Conservation (phyloP, 2,797 vertebrate species). For the Peromyscus attwateri region DNA sequence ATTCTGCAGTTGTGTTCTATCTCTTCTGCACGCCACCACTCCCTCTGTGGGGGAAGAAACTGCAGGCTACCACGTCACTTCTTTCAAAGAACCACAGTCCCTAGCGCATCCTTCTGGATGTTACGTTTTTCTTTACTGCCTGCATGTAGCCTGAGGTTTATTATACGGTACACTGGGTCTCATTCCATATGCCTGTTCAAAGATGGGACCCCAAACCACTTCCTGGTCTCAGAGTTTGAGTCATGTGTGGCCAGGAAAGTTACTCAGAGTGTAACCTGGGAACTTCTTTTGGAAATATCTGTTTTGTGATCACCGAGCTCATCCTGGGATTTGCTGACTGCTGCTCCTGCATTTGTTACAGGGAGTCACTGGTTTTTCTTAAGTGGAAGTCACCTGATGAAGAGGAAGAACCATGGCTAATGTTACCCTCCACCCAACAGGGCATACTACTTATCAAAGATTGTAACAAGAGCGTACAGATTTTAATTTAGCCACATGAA, state of each 20-base stretch:
- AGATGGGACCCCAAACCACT: not conserved
- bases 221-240: not conserved
- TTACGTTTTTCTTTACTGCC: not conserved
- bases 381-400: not conserved
- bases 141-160: not conserved
- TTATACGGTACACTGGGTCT: accelerated
- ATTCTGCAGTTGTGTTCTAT: not conserved
- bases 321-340: not conserved
- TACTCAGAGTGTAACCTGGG: not conserved
- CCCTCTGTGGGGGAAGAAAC: not conserved
- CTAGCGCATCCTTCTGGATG: not conserved
- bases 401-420: not conserved
- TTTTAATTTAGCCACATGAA: not conserved
- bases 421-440: not conserved
- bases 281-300: not conserved
- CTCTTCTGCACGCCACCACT: not conserved
- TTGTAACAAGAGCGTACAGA: not conserved
- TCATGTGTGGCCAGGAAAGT: not conserved
- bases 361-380: not conserved
- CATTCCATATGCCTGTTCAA: accelerated
- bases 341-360: not conserved
- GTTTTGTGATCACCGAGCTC: not conserved
- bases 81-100: not conserved
- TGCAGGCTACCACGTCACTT: not conserved
- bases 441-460: not conserved